Percentiles rank a stretch among this genome's conserved stretches.
Evolutionary conservation across 2,888 invertebrate genomes (phyloP).

Genomic region (Aphidius colemani): DNA sequence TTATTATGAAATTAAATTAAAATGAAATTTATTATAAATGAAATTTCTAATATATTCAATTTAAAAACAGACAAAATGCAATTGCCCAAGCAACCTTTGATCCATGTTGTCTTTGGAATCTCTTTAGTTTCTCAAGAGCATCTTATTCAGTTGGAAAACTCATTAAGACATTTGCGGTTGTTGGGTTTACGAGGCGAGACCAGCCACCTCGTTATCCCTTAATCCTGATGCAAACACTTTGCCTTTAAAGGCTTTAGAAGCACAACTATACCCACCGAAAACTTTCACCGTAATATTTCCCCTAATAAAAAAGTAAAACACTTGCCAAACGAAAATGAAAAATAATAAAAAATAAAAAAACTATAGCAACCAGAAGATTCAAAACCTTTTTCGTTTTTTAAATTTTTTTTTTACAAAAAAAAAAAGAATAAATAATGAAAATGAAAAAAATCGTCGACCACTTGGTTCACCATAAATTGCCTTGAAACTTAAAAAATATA

Average conservation of each 20-base stretch:
- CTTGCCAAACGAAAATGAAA: too few species aligned
- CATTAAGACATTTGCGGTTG: conserved; percentile 30
- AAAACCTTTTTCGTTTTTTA: too few species aligned
- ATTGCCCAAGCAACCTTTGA: conserved; percentile 26
- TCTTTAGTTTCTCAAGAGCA: conserved; percentile 24
- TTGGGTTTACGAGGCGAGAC: conserved; percentile 27
- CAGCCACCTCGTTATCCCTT: conserved; percentile 28
- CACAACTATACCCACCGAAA: conserved; percentile 7
- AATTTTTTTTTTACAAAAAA: too few species aligned
- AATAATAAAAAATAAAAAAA: too few species aligned
- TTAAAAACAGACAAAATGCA: neutral
- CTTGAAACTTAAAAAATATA: conserved; percentile 25
- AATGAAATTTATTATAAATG: neutral
- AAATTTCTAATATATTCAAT: neutral
- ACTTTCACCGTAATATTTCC: conserved; percentile 27
- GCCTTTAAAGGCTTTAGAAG: conserved; percentile 27
- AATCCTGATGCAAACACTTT: conserved; percentile 30
- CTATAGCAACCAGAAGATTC: too few species aligned
- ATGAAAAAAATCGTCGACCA: conserved; percentile 22
- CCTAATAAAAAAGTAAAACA: neutral
- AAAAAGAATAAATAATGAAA: too few species aligned
- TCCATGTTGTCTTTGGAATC: conserved; percentile 16
- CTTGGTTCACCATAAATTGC: conserved; percentile 29
- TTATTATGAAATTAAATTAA: neutral
- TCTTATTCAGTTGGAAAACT: conserved; percentile 32